Evolutionary conservation across 1,140 invertebrate species (phyloP), one percentile per base, ranked within the genome.

Genomic region (Lasioglossum baleicum): DNA sequence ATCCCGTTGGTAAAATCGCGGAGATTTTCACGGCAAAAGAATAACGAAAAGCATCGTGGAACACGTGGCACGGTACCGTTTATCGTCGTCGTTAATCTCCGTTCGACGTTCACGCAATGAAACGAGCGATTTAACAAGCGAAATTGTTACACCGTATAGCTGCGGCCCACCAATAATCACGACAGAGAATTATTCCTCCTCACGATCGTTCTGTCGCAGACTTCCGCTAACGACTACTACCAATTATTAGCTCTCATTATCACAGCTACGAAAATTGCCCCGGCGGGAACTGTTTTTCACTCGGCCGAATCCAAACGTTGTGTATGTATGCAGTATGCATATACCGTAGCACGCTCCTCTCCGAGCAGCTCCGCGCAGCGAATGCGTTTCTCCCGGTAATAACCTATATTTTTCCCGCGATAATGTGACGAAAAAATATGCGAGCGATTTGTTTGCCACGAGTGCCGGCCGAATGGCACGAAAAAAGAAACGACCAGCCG

Each of bases 161-260:
- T 63, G 65, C 76, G 44, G 66, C 48, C 44, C 53, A 58, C 76
- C 72, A 65, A 80, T 82, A 82, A 82, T 80, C 81, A 70, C 58
- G n/a, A 7, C 44, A 69, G 76, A 58, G 69, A 77, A 82, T 84
- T 84, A 84, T 51, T 69, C 64, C 82, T 74, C 26, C 22, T 51
- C 70, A 31, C 65, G 75, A 83, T 74, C 72, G 81, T 67, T 56
- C 69, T 56, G 82, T 83, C 82, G 78, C 82, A 67, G 67, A 84
- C 61, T 83, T 84, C 82, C 76, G 76, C 82, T 75, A 80, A 84
- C 73, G 81, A 80, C 75, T 80, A 80, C 60, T 31, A 56, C 58
- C 56, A 79, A 83, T 84, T 80, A 75, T 84, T 84, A 84, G 66
- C 82, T 83, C 67, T 84, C 75, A 77, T 85, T 85, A 85, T 84